Percentiles rank a stretch among this genome's conserved stretches.
These are phyloP conservation scores for Stenotaenia linearis DNA, from an alignment of 2,888 invertebrate species.

Conservation along the genomic window DNA sequence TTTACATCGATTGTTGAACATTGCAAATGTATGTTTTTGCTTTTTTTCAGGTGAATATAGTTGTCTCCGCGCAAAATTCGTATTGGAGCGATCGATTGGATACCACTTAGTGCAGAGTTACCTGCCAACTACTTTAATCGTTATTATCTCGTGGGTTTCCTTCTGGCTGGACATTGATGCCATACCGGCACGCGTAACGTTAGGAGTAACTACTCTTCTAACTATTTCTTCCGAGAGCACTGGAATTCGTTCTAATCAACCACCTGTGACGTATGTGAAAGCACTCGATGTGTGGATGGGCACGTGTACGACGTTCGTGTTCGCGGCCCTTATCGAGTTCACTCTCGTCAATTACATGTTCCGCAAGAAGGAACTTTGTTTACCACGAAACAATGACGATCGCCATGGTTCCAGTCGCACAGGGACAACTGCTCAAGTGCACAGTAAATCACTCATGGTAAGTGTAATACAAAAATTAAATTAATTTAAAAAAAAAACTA, in stretches of 20 bases:
- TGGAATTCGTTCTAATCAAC: conserved; percentile 39
- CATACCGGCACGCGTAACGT: conserved; percentile 44
- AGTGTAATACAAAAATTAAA: neutral
- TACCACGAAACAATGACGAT: conserved; percentile 11
- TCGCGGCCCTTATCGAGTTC: conserved; percentile 51
- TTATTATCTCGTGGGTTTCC: conserved; percentile 45
- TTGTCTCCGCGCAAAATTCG: conserved; percentile 42
- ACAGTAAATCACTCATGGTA: neutral
- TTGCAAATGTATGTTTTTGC: neutral
- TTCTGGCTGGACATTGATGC: conserved; percentile 45
- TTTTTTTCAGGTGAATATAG: conserved; percentile 41
- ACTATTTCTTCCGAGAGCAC: conserved; percentile 44
- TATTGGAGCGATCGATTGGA: conserved; percentile 42
- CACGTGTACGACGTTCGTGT: conserved; percentile 48
- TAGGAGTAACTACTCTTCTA: conserved; percentile 44
- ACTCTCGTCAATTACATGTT: conserved; percentile 52
- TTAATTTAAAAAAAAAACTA: neutral
- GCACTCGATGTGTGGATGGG: conserved; percentile 45
- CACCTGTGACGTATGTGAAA: conserved; percentile 41
- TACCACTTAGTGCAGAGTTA: conserved; percentile 44
- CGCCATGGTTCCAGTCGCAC: neutral
- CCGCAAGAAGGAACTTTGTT: conserved; percentile 42
- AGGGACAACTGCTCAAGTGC: neutral
- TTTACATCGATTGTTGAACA: too few relatives aligned
- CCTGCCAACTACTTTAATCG: conserved; percentile 44